Evolutionary conservation across 2,888 invertebrate species (phyloP).

Genomic region (Drosophila conformis): DNA sequence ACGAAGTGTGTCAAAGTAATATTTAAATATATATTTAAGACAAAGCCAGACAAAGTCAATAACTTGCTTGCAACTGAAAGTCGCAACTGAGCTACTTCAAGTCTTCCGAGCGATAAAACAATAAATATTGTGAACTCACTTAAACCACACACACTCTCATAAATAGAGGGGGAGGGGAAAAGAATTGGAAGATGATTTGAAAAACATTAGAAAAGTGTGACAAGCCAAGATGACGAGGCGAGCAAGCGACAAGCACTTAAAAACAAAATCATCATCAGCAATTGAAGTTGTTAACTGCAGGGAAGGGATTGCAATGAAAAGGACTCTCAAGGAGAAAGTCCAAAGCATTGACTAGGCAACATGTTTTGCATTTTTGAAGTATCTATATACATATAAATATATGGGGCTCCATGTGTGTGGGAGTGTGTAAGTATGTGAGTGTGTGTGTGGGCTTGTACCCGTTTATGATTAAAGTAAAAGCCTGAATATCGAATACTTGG

Average conservation of each 20-base stretch:
- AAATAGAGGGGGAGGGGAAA: neutral
- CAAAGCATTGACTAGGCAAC: slow-evolving; percentile 44
- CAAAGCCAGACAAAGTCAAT: slow-evolving; percentile 28
- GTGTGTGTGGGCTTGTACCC: slow-evolving; percentile 20
- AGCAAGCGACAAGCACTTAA: slow-evolving; percentile 63
- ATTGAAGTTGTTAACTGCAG: slow-evolving; percentile 67
- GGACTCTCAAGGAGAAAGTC: slow-evolving; percentile 31
- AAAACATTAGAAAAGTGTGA: slow-evolving; percentile 47
- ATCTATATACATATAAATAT: neutral
- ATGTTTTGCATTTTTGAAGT: slow-evolving; percentile 64
- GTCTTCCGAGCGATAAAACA: slow-evolving; percentile 46
- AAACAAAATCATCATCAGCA: slow-evolving; percentile 71
- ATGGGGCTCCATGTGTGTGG: neutral
- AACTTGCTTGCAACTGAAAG: slow-evolving; percentile 9
- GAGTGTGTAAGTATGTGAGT: slow-evolving; percentile 8
- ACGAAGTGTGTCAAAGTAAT: neutral
- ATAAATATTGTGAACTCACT: slow-evolving; percentile 45
- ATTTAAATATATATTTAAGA: neutral
- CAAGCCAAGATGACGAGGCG: slow-evolving; percentile 40
- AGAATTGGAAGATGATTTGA: slow-evolving; percentile 32
- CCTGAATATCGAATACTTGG: slow-evolving; percentile 56
- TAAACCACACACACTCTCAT: slow-evolving; percentile 2
- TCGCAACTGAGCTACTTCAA: slow-evolving; percentile 24
- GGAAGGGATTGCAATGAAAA: neutral
- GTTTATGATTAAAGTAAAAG: slow-evolving; percentile 72